Base-by-base conservation (phyloP, 2,113 vertebrate genomes). In the Recurvirostra avosetta region DNA sequence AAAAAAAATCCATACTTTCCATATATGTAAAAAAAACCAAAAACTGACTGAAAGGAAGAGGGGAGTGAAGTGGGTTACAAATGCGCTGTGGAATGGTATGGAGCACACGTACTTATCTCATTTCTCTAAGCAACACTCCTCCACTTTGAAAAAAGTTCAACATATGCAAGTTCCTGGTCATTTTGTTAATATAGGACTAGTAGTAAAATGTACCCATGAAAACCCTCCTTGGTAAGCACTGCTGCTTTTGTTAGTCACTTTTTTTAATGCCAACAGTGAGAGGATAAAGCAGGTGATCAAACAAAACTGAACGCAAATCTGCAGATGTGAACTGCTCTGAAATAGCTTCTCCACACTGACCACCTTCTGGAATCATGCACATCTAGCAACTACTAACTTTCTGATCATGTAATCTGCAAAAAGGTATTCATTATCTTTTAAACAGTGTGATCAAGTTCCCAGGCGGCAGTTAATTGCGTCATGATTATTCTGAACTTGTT, bases 21-120 rank as follows among this genome's bases (percentile, higher is more conserved):
- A 49, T 66, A 34, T 20, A 80, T 25, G 47, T 74, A 58, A 40
- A 89, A 76, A 73, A 43, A 36, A 3, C 5, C 27, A 75, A 74
- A 86, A 88, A 55, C 40, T 72, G 55, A 82, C 80, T 78, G 52
- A 94, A 94, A 97, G 85, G 45, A 82, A 95, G 56, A 93, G 86
- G 50, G 50, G 87, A 89, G 87, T 80, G 92, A 95, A 88, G 77
- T 20, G 62, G 36, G 66, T 96, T 89, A 94, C 76, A 91, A 88
- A 91, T 63, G 92, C 10, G n/a, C 72, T 56, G 62, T 94, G 95
- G 86, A 93, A 95, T 91, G 96, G 88, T 61, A 97, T 90, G 88
- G 85, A 95, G 80, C 84, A 94, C 74, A 87, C 11, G 7, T 29
- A 92, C 38, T 79, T 62, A 30, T 56, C 21, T 80, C 20, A 6